phyloP scores from a whole-genome alignment of 1,140 invertebrate species.

The Geopemphigus sp. region DNA sequence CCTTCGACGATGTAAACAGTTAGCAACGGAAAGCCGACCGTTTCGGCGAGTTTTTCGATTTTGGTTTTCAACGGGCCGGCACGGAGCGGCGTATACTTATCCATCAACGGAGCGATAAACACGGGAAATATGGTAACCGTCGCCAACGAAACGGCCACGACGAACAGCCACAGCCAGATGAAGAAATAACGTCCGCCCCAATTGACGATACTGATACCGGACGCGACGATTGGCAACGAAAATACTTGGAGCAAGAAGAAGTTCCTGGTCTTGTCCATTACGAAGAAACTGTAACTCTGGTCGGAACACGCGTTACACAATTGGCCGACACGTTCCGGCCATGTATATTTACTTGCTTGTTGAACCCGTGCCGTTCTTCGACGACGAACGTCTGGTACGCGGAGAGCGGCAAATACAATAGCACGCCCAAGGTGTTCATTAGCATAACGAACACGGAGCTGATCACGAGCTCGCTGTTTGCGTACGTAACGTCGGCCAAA shows the following conservation, averaged over 20 bases:
- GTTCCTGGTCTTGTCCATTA: slow-evolving; percentile 90
- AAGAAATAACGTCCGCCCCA: slow-evolving; percentile 85
- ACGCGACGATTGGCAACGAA: slow-evolving; percentile 74
- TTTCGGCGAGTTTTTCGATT: slow-evolving; percentile 86
- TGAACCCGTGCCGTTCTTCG: slow-evolving; percentile 97
- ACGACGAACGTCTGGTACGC: slow-evolving; percentile 92
- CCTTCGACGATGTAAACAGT: slow-evolving; percentile 98
- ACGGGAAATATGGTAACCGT: slow-evolving; percentile 90
- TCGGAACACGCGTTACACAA: too few relatives aligned
- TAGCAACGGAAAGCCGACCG: slow-evolving; percentile 87
- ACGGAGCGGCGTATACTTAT: slow-evolving; percentile 94
- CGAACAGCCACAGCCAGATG: slow-evolving; percentile 90
- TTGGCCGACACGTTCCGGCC: too few relatives aligned
- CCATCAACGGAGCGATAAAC: slow-evolving; percentile 96
- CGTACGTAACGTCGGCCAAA: slow-evolving; percentile 58
- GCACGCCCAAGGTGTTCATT: slow-evolving; percentile 66
- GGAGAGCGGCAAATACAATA: slow-evolving; percentile 79
- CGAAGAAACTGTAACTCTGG: slow-evolving; percentile 85
- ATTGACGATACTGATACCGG: slow-evolving; percentile 65
- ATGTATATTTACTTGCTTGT: slow-evolving; percentile 84
- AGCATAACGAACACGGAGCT: slow-evolving; percentile 78
- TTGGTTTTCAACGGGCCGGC: slow-evolving; percentile 81
- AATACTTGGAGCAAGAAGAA: slow-evolving; percentile 76
- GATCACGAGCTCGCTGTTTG: slow-evolving; percentile 67
- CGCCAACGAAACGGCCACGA: slow-evolving; percentile 72